phyloP scores from a whole-genome alignment of 2,113 vertebrate genomes.

The Platichthys flesus region DNA sequence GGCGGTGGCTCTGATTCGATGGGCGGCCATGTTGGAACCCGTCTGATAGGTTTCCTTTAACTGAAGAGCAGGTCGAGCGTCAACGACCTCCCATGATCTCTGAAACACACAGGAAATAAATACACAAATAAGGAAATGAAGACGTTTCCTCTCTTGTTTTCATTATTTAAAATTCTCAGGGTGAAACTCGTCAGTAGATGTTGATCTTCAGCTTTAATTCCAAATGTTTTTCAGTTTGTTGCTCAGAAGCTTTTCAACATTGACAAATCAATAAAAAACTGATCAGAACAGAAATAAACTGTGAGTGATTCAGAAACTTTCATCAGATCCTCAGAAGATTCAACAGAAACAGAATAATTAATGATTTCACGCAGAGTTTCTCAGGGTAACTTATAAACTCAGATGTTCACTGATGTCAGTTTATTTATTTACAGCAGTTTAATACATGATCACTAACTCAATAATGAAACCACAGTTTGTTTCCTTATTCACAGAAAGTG shows the following conservation, averaged over 20 bases:
- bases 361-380: no score
- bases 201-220: neutral
- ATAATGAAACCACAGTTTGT: no score
- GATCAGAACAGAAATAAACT: neutral
- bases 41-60: slow-evolving; percentile 31
- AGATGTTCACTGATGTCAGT: no score
- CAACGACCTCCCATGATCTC: slow-evolving; percentile 64
- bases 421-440: no score
- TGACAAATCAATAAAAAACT: neutral
- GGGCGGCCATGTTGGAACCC: slow-evolving; percentile 88
- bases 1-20: slow-evolving; percentile 91
- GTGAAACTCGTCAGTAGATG: neutral
- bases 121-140: neutral
- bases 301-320: no score
- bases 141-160: no score
- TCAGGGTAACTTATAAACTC: no score
- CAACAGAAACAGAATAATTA: no score
- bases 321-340: no score
- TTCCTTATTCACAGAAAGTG: no score
- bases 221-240: no score
- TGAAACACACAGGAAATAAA: slow-evolving; percentile 52
- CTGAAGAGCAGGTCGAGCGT: slow-evolving; percentile 25
- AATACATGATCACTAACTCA: no score
- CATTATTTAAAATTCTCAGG: neutral
- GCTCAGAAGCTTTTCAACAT: neutral